Evolutionary conservation across 2,888 invertebrate genomes (phyloP).

Genomic region (Diadegma fenestrale): DNA sequence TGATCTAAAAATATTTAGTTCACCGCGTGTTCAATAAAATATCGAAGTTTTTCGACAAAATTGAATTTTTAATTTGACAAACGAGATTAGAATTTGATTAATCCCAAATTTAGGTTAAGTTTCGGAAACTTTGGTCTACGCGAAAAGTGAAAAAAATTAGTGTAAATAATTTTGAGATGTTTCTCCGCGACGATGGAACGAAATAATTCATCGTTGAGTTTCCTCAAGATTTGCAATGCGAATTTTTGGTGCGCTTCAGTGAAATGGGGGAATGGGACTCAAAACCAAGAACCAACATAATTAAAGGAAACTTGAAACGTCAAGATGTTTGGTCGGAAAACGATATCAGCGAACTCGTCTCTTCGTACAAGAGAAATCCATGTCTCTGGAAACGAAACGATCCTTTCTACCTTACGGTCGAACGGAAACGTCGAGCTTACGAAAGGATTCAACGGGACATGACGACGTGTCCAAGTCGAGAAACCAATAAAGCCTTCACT

Average conservation of each 20-base stretch:
- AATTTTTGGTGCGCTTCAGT: background rate
- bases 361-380: conserved; percentile 71
- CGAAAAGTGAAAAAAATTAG: conserved; percentile 15
- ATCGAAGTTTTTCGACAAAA: too few species aligned
- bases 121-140: background rate
- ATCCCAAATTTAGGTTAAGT: conserved; percentile 30
- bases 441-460: conserved; percentile 70
- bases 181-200: conserved; percentile 10
- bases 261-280: conserved; percentile 45
- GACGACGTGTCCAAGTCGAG: conserved; percentile 30
- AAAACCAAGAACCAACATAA: conserved; percentile 32
- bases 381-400: conserved; percentile 76
- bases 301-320: conserved; percentile 17
- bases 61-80: too few species aligned
- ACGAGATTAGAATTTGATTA: background rate
- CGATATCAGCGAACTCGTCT: conserved; percentile 71
- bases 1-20: too few species aligned
- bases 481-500: conserved; percentile 58
- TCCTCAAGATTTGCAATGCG: background rate
- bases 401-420: conserved; percentile 70
- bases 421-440: conserved; percentile 73
- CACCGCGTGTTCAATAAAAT: too few species aligned
- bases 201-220: background rate
- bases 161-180: conserved; percentile 20
- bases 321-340: conserved; percentile 71